These are phyloP conservation scores for Pangasius sanitwongsei DNA, from an alignment of 2,797 vertebrate genomes.

Conservation along the genomic window DNA sequence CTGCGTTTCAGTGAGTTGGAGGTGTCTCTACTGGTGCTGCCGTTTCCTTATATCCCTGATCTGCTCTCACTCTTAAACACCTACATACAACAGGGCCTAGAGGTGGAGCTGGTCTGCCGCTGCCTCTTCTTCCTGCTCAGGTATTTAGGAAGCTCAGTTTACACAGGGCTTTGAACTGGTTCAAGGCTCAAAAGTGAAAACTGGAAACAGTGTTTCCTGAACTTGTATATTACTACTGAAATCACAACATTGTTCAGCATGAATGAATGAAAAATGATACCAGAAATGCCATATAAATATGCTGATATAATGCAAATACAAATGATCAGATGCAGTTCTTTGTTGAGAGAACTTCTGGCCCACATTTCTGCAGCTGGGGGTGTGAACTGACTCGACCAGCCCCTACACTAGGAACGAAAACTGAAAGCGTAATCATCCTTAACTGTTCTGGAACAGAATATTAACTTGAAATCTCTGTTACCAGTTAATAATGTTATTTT, in stretches of 20 bases:
- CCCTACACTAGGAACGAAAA: neutral
- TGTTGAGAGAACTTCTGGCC: neutral
- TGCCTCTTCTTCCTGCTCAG: slow-evolving; percentile 95
- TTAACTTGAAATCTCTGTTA: neutral
- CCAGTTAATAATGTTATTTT: neutral
- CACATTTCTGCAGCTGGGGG: neutral
- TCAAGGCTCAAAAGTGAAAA: neutral
- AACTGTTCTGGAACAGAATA: neutral
- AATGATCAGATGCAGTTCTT: neutral
- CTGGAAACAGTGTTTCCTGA: neutral
- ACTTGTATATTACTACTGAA: neutral
- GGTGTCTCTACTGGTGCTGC: slow-evolving; percentile 91
- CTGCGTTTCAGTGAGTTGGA: slow-evolving; percentile 85
- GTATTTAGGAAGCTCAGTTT: slow-evolving; percentile 64
- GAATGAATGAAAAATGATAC: neutral
- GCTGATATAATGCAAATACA: neutral
- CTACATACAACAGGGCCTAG: slow-evolving; percentile 81
- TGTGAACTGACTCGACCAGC: neutral
- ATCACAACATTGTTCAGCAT: neutral
- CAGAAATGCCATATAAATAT: too few relatives aligned
- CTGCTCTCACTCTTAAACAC: slow-evolving; percentile 84
- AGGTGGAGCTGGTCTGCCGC: slow-evolving; percentile 90
- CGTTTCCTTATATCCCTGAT: slow-evolving; percentile 89
- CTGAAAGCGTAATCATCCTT: neutral
- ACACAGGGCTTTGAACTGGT: neutral